These are phyloP conservation scores for Dorcus hopei DNA, from an alignment of 2,888 invertebrate genomes.

Conservation along the genomic window DNA sequence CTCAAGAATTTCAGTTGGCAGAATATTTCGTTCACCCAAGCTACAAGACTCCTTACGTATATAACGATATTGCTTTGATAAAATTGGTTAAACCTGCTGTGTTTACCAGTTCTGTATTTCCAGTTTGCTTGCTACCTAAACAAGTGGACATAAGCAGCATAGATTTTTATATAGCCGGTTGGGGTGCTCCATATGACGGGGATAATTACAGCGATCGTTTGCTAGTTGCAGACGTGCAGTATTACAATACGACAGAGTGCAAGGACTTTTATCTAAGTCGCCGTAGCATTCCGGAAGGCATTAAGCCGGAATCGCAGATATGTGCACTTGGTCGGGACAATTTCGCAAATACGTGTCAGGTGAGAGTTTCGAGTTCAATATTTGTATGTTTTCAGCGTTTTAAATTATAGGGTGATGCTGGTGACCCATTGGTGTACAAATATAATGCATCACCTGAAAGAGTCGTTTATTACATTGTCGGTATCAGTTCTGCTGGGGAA, in stretches of 20 bases:
- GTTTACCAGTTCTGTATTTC: conserved; percentile 44
- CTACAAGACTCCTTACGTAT: conserved; percentile 44
- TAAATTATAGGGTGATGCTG: conserved; percentile 59
- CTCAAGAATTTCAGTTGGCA: conserved; percentile 38
- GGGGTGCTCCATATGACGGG: not conserved
- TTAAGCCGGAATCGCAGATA: not conserved
- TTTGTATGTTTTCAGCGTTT: not conserved
- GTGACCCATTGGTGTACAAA: conserved; percentile 57
- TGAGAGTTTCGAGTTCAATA: too few relatives aligned
- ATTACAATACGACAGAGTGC: not conserved
- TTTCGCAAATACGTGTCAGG: too few relatives aligned
- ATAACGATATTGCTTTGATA: conserved; percentile 54
- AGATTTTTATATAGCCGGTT: not conserved
- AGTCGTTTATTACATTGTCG: conserved; percentile 39
- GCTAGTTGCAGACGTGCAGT: not conserved
- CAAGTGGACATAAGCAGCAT: not conserved
- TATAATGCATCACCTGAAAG: conserved; percentile 25
- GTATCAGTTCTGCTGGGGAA: conserved; percentile 48
- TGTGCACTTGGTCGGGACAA: not conserved
- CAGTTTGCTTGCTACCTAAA: conserved; percentile 45
- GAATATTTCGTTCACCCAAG: conserved; percentile 44
- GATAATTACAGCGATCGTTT: not conserved
- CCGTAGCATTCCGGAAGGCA: not conserved
- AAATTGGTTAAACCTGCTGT: conserved; percentile 41
- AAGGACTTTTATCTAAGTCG: not conserved